Evolutionary conservation across 2,113 vertebrate genomes (phyloP).

Genomic region (Psilopsiagon aurifrons): DNA sequence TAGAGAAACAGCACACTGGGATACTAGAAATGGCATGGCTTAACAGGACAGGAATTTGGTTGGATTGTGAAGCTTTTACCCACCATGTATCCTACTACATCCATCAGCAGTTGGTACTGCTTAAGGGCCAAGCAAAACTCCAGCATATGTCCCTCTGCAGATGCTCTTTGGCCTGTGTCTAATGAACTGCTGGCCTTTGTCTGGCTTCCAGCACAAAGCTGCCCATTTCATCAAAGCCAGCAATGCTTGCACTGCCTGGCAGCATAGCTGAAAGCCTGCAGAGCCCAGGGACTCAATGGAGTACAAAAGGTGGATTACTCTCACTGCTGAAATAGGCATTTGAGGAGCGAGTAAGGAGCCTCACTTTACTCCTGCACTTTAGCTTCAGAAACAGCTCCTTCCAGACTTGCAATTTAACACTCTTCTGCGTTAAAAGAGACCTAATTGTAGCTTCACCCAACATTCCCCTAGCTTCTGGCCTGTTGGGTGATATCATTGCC

Average conservation of each 20-base stretch:
- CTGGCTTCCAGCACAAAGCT: background rate
- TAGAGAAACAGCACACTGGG: background rate
- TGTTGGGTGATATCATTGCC: background rate
- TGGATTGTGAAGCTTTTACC: background rate
- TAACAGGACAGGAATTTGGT: background rate
- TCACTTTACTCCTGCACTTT: background rate
- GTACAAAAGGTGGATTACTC: background rate
- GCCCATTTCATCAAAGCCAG: background rate
- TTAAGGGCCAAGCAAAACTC: background rate
- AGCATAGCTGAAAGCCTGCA: background rate
- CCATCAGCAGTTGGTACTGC: background rate
- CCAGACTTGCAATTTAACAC: background rate
- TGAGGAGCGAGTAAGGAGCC: background rate
- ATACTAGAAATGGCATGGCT: background rate
- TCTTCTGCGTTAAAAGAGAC: background rate
- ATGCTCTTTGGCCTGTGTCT: slow-evolving; percentile 11
- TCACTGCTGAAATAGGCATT: background rate
- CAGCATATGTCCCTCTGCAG: background rate
- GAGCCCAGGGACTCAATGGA: background rate
- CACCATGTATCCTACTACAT: background rate
- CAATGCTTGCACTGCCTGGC: background rate
- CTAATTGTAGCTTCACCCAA: background rate
- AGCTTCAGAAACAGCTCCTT: background rate
- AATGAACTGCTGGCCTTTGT: slow-evolving; percentile 37
- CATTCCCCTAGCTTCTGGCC: background rate